These are phyloP conservation scores for Limnephilus lunatus DNA, from an alignment of 2,888 invertebrate species.

Conservation along the genomic window DNA sequence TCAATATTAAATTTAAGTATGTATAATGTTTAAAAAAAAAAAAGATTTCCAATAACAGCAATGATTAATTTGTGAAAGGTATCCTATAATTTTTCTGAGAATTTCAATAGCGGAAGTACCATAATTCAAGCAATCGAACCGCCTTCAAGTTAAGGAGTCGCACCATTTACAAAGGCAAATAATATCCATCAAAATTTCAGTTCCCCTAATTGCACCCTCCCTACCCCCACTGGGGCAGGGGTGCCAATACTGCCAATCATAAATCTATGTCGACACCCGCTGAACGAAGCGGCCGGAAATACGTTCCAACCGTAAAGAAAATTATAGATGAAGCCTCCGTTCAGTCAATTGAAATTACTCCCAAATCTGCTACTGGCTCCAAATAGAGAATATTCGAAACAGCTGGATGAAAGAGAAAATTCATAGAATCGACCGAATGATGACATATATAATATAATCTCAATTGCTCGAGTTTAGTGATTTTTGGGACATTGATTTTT, in stretches of 20 bases:
- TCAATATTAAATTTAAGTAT: too few relatives aligned
- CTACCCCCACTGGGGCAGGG: background rate
- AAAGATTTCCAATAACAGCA: too few relatives aligned
- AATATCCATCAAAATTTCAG: constrained; percentile 40
- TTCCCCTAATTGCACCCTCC: constrained; percentile 12
- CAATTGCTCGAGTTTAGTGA: background rate
- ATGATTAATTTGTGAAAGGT: background rate
- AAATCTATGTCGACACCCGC: constrained; percentile 41
- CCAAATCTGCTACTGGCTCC: background rate
- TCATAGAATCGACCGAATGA: background rate
- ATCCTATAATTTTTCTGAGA: background rate
- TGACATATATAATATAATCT: background rate
- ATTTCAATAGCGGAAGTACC: background rate
- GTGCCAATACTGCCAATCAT: constrained; percentile 34
- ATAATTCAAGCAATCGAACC: constrained; percentile 14
- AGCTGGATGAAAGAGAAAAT: background rate
- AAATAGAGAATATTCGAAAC: background rate
- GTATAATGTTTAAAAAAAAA: too few relatives aligned
- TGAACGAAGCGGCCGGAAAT: constrained; percentile 42
- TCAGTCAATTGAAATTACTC: background rate
- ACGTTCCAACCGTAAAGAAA: constrained; percentile 17
- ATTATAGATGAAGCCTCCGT: background rate
- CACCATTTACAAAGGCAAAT: constrained; percentile 13
- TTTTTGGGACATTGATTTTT: too few relatives aligned
- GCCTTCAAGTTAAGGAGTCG: background rate